Conservation (phyloP, 2,888 invertebrate species). For the Dynastes maya region DNA sequence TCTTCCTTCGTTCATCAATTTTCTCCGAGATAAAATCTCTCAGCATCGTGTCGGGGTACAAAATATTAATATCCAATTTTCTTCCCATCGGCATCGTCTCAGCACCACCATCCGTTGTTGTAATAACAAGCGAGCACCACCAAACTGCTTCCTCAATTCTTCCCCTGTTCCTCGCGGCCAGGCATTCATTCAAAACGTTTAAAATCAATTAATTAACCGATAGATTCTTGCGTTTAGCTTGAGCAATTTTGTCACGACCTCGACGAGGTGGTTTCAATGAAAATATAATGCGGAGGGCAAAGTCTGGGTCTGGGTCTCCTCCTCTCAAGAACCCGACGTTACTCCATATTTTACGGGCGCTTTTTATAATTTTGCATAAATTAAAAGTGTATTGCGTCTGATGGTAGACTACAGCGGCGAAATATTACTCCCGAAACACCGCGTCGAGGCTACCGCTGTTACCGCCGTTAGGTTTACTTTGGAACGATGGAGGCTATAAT, state of each 20-base stretch:
- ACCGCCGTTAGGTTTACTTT: no score
- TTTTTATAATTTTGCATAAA: conserved; percentile 36
- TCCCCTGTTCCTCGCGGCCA: neutral
- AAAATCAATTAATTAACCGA: conserved; percentile 29
- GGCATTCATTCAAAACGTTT: conserved; percentile 20
- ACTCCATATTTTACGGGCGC: neutral
- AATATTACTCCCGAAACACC: conserved; percentile 4
- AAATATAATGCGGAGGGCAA: conserved; percentile 9
- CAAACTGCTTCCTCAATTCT: neutral
- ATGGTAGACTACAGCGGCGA: neutral
- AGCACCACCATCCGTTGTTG: no score
- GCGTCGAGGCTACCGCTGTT: no score
- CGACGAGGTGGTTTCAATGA: neutral
- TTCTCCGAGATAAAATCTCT: conserved; percentile 14
- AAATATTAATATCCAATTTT: conserved; percentile 36
- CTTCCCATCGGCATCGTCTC: neutral
- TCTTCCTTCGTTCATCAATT: neutral
- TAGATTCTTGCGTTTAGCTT: conserved; percentile 13
- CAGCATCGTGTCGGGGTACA: conserved; percentile 3
- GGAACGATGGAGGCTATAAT: no score
- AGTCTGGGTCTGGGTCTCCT: neutral
- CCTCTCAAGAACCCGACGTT: conserved; percentile 11
- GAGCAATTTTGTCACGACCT: conserved; percentile 19
- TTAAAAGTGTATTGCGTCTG: conserved; percentile 7
- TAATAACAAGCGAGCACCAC: no score